Conservation (phyloP, 2,797 vertebrate species). For the Cryptoprocta ferox region DNA sequence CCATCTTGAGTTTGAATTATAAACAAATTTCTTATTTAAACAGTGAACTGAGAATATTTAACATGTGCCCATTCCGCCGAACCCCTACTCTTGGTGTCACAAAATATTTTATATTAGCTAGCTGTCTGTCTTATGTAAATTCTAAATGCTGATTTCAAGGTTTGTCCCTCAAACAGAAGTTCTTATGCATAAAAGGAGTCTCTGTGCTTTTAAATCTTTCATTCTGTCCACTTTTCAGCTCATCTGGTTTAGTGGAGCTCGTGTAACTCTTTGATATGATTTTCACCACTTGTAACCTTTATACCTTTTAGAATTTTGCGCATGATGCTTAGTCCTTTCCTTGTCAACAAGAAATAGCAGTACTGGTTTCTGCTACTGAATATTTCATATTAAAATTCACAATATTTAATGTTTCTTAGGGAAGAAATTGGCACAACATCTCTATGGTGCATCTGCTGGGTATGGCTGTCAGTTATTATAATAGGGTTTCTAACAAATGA, state of each 20-base stretch:
- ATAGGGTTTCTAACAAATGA: slow-evolving; percentile 83
- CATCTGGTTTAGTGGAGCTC: not conserved
- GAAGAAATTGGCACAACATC: slow-evolving; percentile 71
- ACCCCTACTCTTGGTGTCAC: not conserved
- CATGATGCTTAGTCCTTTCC: slow-evolving; percentile 26
- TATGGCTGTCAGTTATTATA: slow-evolving; percentile 81
- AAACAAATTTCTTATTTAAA: not conserved
- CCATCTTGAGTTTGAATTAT: not conserved
- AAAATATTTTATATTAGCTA: slow-evolving; percentile 17
- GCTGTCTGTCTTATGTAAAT: slow-evolving; percentile 48
- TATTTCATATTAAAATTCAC: slow-evolving; percentile 79
- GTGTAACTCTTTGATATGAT: slow-evolving; percentile 58
- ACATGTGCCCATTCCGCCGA: not conserved
- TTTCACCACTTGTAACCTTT: slow-evolving; percentile 61
- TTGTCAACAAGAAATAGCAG: slow-evolving; percentile 66
- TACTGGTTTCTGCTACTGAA: slow-evolving; percentile 36
- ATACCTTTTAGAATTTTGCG: slow-evolving; percentile 38
- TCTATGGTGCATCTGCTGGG: slow-evolving; percentile 55
- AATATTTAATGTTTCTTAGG: slow-evolving; percentile 69
- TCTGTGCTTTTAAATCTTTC: slow-evolving; percentile 39
- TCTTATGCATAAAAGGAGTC: slow-evolving; percentile 37
- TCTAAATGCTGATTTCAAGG: slow-evolving; percentile 55
- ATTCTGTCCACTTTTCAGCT: slow-evolving; percentile 42
- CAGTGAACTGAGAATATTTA: not conserved
- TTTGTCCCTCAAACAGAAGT: slow-evolving; percentile 32